Conservation (phyloP, 53 echinoderm and acorn worm species). For the Holothuria scabra region DNA sequence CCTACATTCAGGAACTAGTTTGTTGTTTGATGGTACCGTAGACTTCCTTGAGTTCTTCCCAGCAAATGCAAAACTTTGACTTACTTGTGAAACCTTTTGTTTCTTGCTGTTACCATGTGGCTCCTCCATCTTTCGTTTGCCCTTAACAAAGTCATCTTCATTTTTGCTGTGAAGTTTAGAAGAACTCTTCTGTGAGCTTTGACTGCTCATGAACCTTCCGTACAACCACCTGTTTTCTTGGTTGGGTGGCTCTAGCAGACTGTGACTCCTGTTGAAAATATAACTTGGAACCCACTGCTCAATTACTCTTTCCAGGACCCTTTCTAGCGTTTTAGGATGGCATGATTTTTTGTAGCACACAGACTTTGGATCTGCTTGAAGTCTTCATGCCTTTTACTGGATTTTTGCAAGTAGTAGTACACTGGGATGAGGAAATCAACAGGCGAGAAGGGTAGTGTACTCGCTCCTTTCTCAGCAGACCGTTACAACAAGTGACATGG, state of each 20-base stretch:
- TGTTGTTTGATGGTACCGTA: no score
- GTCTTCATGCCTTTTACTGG: constrained; percentile 50
- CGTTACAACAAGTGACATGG: constrained; percentile 50
- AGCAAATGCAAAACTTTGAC: no score
- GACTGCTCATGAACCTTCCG: no score
- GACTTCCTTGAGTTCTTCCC: no score
- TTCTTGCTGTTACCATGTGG: no score
- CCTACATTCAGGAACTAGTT: no score
- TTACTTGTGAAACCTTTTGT: no score
- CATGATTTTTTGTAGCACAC: constrained; percentile 41
- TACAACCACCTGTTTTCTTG: no score
- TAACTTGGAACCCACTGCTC: constrained; percentile 61
- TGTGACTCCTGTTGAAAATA: constrained; percentile 45
- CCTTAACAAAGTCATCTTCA: no score
- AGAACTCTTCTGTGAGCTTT: no score
- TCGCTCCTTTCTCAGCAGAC: constrained; percentile 59
- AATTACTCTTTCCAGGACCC: constrained; percentile 58
- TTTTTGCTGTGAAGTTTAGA: no score
- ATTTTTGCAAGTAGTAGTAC: constrained; percentile 53
- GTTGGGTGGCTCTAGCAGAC: background rate
- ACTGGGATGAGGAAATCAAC: constrained; percentile 43
- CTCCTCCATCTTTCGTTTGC: no score
- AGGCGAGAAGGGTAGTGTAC: constrained; percentile 47
- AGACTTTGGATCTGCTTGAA: constrained; percentile 49
- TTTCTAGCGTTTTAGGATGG: constrained; percentile 58